Conservation (phyloP, 2,888 invertebrate species). For the Caenorhabditis sp. region DNA sequence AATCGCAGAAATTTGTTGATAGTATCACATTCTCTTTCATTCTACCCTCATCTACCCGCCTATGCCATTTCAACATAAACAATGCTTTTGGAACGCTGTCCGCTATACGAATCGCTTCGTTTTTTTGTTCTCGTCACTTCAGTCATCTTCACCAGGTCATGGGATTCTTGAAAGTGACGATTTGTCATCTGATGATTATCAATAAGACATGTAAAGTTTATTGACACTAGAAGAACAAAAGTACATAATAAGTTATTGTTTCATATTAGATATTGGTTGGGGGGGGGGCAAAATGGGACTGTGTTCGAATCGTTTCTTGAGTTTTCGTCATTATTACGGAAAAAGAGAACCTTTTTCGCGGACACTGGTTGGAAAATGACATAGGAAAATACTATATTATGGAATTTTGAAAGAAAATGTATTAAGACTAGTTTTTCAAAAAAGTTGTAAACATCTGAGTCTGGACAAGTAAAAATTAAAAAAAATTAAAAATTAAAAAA, state of each 20-base stretch:
- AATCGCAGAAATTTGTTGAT: conserved; percentile 44
- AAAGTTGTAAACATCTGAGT: not conserved
- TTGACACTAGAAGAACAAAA: conserved; percentile 52
- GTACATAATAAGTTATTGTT: conserved; percentile 60
- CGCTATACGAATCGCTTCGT: conserved; percentile 40
- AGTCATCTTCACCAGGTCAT: not conserved
- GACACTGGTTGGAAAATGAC: conserved; percentile 42
- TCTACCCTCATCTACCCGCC: not conserved
- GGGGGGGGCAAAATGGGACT: too few species aligned
- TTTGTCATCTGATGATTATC: too few species aligned
- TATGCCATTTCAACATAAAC: conserved; percentile 39
- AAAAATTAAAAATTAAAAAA: conserved; percentile 12
- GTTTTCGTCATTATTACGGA: conserved; percentile 8
- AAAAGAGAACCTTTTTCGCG: conserved; percentile 11
- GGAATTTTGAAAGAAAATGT: conserved; percentile 18
- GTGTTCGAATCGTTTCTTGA: conserved; percentile 39
- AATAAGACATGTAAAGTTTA: conserved; percentile 45
- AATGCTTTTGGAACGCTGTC: conserved; percentile 34
- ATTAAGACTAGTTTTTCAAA: not conserved
- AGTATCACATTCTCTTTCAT: conserved; percentile 37
- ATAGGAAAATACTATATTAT: conserved; percentile 15
- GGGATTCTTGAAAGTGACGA: too few species aligned
- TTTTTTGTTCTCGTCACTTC: conserved; percentile 31
- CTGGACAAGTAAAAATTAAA: not conserved
- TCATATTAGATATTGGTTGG: conserved; percentile 37